phyloP scores from a whole-genome alignment of 2,888 invertebrate species.

The Seira ritae region DNA sequence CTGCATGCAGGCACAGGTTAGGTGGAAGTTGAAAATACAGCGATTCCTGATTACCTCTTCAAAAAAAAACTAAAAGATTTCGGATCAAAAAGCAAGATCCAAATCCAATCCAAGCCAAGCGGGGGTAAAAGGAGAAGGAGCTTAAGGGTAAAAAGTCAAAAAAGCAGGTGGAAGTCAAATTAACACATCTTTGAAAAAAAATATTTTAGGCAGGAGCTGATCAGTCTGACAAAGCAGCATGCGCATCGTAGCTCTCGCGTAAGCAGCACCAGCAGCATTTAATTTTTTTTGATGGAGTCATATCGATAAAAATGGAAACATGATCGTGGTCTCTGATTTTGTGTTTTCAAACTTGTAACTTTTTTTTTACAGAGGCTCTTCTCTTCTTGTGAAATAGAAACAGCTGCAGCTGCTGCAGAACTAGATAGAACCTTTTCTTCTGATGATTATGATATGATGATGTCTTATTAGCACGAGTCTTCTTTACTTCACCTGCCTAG shows the following conservation, averaged over 20 bases:
- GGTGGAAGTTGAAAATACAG: background rate
- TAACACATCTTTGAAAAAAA: slow-evolving; percentile 36
- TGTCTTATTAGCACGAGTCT: slow-evolving; percentile 7
- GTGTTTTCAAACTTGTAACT: slow-evolving; percentile 9
- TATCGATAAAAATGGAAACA: slow-evolving; percentile 24
- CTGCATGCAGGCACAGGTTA: no score
- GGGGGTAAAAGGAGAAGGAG: slow-evolving; percentile 1
- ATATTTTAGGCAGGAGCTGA: background rate
- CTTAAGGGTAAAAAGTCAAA: background rate
- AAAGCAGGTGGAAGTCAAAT: slow-evolving; percentile 48
- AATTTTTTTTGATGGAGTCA: slow-evolving; percentile 11
- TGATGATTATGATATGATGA: background rate
- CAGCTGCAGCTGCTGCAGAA: slow-evolving; percentile 17
- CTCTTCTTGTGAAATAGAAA: slow-evolving; percentile 1
- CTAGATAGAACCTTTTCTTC: no score
- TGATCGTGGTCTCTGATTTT: slow-evolving; percentile 22
- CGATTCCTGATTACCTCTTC: background rate
- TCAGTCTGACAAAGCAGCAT: slow-evolving; percentile 8
- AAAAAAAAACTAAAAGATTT: slow-evolving; percentile 1
- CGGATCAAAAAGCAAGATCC: background rate
- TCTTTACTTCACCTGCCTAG: background rate
- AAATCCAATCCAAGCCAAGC: no score
- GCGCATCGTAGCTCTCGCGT: no score
- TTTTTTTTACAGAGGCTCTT: background rate
- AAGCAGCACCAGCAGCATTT: no score